Conservation (phyloP, 1,140 invertebrate genomes). For the Dreissena rostriformis region DNA sequence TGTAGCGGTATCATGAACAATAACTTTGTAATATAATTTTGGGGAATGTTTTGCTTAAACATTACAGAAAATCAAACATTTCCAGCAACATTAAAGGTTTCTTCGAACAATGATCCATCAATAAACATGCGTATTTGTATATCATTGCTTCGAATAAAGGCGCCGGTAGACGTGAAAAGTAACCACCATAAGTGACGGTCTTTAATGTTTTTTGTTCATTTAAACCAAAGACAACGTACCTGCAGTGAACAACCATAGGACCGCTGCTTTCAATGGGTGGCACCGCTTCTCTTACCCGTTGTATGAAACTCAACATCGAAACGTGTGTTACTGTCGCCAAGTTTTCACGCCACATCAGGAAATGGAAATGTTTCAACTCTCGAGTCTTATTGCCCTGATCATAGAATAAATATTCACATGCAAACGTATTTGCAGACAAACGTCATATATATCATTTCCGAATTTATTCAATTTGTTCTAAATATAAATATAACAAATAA, state of each 20-base stretch:
- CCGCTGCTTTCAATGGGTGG: slow-evolving; percentile 45
- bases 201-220: neutral
- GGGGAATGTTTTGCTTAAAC: neutral
- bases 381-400: no score
- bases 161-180: neutral
- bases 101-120: no score
- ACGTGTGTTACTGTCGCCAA: slow-evolving; percentile 78
- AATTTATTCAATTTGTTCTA: no score
- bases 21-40: neutral
- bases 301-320: slow-evolving; percentile 63
- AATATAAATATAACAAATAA: no score
- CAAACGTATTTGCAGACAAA: no score
- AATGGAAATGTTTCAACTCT: no score
- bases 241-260: slow-evolving; percentile 69
- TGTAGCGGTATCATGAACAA: neutral
- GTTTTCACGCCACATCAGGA: no score
- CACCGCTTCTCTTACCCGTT: slow-evolving; percentile 55
- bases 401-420: no score
- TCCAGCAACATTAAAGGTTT: neutral
- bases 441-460: no score
- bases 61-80: neutral
- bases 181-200: neutral
- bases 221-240: slow-evolving; percentile 40
- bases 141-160: neutral
- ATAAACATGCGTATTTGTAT: no score